phyloP scores from a whole-genome alignment of 2,797 vertebrate genomes.

The Hydrocynus forskahlii region DNA sequence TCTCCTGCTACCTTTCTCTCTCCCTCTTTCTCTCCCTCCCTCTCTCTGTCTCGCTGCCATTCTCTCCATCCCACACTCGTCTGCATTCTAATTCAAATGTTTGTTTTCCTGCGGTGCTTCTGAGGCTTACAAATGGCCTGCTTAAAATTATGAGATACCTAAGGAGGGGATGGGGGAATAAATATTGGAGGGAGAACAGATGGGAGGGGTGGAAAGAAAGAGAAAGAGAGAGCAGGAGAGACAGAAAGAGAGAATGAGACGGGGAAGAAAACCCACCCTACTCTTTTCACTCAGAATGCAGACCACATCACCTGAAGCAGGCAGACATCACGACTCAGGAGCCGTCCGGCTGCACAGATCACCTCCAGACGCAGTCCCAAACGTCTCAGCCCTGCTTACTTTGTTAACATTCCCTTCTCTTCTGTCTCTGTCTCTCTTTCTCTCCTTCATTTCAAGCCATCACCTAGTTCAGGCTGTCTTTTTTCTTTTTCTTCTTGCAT shows the following conservation, averaged over 20 bases:
- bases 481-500: neutral
- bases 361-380: neutral
- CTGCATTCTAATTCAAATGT: conserved; percentile 66
- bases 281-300: conserved; percentile 32
- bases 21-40: conserved; percentile 44
- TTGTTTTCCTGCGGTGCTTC: conserved; percentile 62
- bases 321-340: conserved; percentile 28
- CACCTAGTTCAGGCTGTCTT: neutral
- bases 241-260: neutral
- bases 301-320: conserved; percentile 33
- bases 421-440: neutral
- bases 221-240: neutral
- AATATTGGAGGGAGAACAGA: conserved; percentile 12
- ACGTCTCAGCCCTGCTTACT: neutral
- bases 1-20: too few relatives aligned
- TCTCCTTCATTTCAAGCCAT: neutral
- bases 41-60: neutral
- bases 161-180: conserved; percentile 16
- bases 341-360: conserved; percentile 13
- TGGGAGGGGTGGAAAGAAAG: neutral
- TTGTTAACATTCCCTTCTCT: neutral
- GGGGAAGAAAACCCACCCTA: neutral
- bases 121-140: conserved; percentile 56
- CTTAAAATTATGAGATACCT: conserved; percentile 52
- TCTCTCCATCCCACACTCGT: conserved; percentile 39